These are phyloP conservation scores for Helicoverpa assulta DNA, from an alignment of 2,888 invertebrate species.

Conservation along the genomic window DNA sequence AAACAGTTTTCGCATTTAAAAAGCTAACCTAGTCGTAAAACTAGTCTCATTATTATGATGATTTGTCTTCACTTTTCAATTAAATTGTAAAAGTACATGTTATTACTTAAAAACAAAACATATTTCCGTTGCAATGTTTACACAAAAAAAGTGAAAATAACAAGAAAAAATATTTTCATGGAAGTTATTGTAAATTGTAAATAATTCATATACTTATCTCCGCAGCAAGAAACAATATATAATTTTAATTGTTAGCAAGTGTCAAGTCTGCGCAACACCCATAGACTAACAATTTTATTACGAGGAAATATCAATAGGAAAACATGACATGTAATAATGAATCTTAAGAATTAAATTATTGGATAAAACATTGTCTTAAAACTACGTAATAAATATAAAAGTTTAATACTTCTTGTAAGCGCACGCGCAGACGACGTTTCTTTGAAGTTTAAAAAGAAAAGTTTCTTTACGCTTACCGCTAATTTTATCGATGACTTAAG, in stretches of 20 bases:
- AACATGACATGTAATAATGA: neutral
- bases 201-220: neutral
- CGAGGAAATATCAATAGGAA: slow-evolving; percentile 21
- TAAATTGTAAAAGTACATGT: too few relatives aligned
- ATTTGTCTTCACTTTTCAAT: too few relatives aligned
- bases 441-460: neutral
- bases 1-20: too few relatives aligned
- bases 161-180: too few relatives aligned
- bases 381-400: neutral
- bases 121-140: too few relatives aligned
- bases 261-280: slow-evolving; percentile 4
- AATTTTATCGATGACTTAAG: neutral
- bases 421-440: neutral
- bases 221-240: neutral
- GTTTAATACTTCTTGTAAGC: slow-evolving; percentile 1
- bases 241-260: slow-evolving; percentile 1
- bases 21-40: too few relatives aligned
- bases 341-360: neutral
- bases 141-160: too few relatives aligned
- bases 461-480: neutral
- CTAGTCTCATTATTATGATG: too few relatives aligned
- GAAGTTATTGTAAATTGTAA: too few relatives aligned
- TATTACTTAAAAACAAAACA: too few relatives aligned
- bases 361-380: neutral
- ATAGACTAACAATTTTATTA: slow-evolving; percentile 18